These are phyloP conservation scores for Hystrix brachyura DNA, from an alignment of 2,113 vertebrate species.

Conservation along the genomic window DNA sequence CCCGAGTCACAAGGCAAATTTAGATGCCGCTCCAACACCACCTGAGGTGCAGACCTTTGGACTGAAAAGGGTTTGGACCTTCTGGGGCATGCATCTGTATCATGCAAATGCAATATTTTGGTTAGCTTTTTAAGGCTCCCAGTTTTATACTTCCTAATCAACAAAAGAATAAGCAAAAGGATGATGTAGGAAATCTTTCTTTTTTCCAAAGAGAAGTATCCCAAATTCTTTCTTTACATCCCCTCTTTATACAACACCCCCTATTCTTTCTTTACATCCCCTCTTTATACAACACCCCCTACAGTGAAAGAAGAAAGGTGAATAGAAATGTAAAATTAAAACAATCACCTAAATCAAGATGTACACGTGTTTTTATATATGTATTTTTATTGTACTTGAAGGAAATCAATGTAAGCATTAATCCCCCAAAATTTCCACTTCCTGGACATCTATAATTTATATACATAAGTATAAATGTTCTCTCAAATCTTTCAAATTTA, in stretches of 20 bases:
- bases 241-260: too few relatives aligned
- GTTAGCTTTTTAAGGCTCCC: not conserved
- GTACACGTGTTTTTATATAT: not conserved
- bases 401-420: not conserved
- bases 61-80: not conserved
- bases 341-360: not conserved
- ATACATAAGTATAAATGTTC: not conserved
- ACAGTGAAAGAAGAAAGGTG: not conserved
- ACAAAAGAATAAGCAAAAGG: not conserved
- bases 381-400: not conserved
- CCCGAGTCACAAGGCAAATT: constrained; percentile 21
- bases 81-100: not conserved
- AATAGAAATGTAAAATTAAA: not conserved
- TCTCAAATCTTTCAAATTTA: not conserved
- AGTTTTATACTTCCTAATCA: not conserved
- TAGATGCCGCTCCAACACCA: constrained; percentile 7
- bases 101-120: not conserved
- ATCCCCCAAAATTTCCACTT: not conserved
- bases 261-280: not conserved
- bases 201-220: not conserved
- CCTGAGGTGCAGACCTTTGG: constrained; percentile 11
- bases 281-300: not conserved
- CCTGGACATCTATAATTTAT: not conserved
- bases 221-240: too few relatives aligned
- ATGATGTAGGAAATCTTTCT: not conserved